Conservation (phyloP, 2,113 vertebrate species). For the Myodes glareolus region DNA sequence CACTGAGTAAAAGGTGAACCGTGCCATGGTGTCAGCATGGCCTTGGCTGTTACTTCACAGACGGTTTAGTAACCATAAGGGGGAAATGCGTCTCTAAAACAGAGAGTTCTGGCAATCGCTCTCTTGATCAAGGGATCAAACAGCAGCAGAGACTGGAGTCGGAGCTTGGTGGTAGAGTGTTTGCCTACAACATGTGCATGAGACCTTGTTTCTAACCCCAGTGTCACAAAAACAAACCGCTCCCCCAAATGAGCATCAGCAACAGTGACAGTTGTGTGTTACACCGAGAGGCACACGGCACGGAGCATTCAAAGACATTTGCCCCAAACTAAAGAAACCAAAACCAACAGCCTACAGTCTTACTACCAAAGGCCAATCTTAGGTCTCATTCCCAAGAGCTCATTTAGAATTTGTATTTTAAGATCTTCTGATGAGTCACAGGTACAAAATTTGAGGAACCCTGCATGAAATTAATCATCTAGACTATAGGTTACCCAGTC, state of each 20-base stretch:
- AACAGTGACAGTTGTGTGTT: background rate
- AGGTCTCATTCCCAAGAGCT: background rate
- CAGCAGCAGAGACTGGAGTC: background rate
- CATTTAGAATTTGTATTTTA: slow-evolving; percentile 39
- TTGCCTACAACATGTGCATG: background rate
- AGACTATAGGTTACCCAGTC: background rate
- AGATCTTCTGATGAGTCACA: background rate
- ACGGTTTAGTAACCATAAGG: background rate
- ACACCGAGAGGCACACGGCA: background rate
- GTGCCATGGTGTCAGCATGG: background rate
- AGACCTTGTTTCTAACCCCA: background rate
- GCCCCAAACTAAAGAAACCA: background rate
- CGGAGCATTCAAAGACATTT: background rate
- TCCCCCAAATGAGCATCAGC: background rate
- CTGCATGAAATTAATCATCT: background rate
- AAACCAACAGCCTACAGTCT: background rate
- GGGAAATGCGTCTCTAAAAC: background rate
- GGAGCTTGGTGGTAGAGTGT: background rate
- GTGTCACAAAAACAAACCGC: background rate
- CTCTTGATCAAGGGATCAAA: background rate
- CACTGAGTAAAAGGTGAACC: background rate
- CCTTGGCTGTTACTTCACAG: background rate
- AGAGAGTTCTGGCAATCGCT: background rate
- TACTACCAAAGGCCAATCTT: background rate
- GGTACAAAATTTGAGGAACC: background rate